Evolutionary conservation across 1,140 invertebrate species (phyloP), one percentile per base, ranked within the genome.

Genomic region (Micrasema minimum): DNA sequence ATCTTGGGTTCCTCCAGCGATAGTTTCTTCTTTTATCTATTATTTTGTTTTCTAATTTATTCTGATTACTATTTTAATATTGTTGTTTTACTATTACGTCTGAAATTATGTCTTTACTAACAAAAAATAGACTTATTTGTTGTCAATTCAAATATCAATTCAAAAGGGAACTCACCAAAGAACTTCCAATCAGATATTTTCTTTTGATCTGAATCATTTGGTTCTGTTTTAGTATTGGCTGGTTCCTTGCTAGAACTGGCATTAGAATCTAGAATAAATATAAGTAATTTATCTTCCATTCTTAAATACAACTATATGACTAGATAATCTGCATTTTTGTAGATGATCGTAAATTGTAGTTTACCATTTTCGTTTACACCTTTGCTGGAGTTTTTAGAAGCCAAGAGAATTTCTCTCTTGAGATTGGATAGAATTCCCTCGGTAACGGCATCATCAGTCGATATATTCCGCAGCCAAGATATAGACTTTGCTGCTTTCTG

Each of bases 401-500:
- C 65, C n/a, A 73, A 23, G 10, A 55, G 46, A 2, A 35, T 55
- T 46, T 73, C 71, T 23, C 66, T 20, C 26, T 69, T 69, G 18
- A 73, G 50, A 18, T 46, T 66, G 3, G 7, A 22, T 7, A 73
- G 22, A 16, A 73, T 53, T 1, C 41, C 59, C n/a, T 38, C 10
- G n/a, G 64, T 62, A 7, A 59, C 50, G 11, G 41, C 57, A 59
- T 51, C 53, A 14, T 73, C 51, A n/a, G 35, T 18, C 0, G 61
- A 51, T 20, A 37, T 51, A 22, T 62, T 57, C 18, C 71, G 65
- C 23, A 73, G 59, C 71, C 71, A 73, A 9, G 71, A 46, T 18
- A 73, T 66, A 1, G 71, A 66, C 37, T 73, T 66, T 6, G 37
- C 35, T 10, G 71, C 71, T 65, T 73, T 51, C 71, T 73, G 23